phyloP scores from a whole-genome alignment of 2,888 invertebrate genomes.

The Gnatocerus cornutus region DNA sequence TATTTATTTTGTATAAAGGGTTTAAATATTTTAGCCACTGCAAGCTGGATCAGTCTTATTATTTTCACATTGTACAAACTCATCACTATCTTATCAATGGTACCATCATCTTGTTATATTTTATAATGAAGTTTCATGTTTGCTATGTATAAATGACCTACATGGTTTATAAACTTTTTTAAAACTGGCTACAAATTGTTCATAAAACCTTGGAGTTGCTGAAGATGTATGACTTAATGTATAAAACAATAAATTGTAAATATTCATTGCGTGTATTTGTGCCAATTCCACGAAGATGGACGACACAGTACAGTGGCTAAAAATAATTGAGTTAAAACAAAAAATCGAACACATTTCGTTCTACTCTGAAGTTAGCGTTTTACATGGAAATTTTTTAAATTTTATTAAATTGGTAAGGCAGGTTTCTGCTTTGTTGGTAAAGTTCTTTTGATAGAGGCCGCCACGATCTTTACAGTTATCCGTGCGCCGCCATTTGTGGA shows the following conservation, averaged over 20 bases:
- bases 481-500: slow-evolving; percentile 54
- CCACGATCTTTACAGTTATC: slow-evolving; percentile 43
- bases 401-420: no score
- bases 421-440: no score
- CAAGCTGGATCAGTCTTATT: slow-evolving; percentile 5
- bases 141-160: slow-evolving; percentile 36
- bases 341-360: no score
- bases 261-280: slow-evolving; percentile 1
- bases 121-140: slow-evolving; percentile 39
- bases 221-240: slow-evolving; percentile 46
- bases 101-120: slow-evolving; percentile 34
- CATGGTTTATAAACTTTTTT: slow-evolving; percentile 36
- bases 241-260: slow-evolving; percentile 48
- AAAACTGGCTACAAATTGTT: slow-evolving; percentile 25
- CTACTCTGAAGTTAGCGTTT: no score
- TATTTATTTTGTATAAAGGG: slow-evolving; percentile 43
- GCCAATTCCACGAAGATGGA: no score
- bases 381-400: no score
- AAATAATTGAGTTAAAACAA: no score
- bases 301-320: no score
- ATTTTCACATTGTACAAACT: slow-evolving; percentile 38
- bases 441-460: no score
- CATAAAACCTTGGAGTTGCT: slow-evolving; percentile 2
- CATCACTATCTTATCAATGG: slow-evolving; percentile 8
- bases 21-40: slow-evolving; percentile 15